A percentile compares a stretch with the other conserved stretches of the same genome.
These are phyloP conservation scores for Scomber scombrus DNA, from an alignment of 2,113 vertebrate genomes.

Conservation along the genomic window DNA sequence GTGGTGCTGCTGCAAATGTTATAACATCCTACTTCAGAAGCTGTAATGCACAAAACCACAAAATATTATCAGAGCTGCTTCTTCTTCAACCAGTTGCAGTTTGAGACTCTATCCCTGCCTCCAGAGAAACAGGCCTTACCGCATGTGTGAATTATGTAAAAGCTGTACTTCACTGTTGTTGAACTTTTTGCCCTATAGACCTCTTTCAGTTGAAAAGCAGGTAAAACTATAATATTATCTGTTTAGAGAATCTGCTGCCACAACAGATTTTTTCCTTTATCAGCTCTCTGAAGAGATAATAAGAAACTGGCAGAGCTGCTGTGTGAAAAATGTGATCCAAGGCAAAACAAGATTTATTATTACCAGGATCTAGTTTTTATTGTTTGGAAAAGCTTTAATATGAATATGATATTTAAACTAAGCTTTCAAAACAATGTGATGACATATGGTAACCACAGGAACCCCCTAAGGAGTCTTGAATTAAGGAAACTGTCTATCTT, in stretches of 20 bases:
- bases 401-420: constrained; percentile 26
- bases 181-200: constrained; percentile 25
- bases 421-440: constrained; percentile 40
- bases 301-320: constrained; percentile 64
- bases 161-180: constrained; percentile 10
- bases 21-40: constrained; percentile 16
- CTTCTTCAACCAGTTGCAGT: neutral
- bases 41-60: constrained; percentile 23
- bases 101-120: neutral
- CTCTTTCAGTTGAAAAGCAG: constrained; percentile 43
- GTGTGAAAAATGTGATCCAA: constrained; percentile 57
- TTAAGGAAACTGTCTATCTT: too few relatives aligned
- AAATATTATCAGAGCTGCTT: neutral
- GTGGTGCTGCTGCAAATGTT: neutral
- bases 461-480: neutral
- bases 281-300: constrained; percentile 60
- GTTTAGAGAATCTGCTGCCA: constrained; percentile 46
- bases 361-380: constrained; percentile 20
- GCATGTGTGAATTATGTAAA: constrained; percentile 10
- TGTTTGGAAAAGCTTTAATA: constrained; percentile 42
- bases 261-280: neutral
- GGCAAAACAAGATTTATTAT: constrained; percentile 54
- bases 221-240: constrained; percentile 41
- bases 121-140: neutral
- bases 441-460: constrained; percentile 37